A percentile compares a stretch with the other conserved stretches of the same genome.
Evolutionary conservation across 2,113 vertebrate genomes (phyloP).

Genomic region (Gallinago jamesoni): DNA sequence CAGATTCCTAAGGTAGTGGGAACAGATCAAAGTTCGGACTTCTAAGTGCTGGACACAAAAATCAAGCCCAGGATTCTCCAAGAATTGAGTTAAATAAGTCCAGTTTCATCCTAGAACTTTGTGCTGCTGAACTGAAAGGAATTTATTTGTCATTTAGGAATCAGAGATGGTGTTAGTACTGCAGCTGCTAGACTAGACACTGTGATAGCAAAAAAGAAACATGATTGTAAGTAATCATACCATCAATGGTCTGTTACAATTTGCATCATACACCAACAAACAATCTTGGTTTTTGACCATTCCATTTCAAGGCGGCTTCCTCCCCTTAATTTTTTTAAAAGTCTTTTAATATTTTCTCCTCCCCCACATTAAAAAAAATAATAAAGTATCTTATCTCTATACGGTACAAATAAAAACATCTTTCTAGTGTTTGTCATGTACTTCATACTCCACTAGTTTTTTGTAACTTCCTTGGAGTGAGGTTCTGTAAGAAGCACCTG

Average conservation of each 20-base stretch:
- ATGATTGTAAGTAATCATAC: background rate
- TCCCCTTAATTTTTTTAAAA: background rate
- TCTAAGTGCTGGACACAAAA: background rate
- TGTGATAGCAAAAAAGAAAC: background rate
- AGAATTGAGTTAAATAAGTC: background rate
- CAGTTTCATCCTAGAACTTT: background rate
- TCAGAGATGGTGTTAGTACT: background rate
- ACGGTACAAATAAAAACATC: background rate
- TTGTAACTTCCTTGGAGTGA: background rate
- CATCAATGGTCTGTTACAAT: background rate
- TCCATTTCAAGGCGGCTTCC: background rate
- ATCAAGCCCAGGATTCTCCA: background rate
- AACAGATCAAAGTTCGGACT: background rate
- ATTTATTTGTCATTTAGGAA: background rate
- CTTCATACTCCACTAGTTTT: background rate
- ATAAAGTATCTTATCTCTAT: background rate
- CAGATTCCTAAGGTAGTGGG: background rate
- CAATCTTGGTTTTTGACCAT: background rate
- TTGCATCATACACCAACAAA: background rate
- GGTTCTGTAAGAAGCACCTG: background rate
- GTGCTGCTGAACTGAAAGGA: background rate
- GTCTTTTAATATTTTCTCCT: background rate
- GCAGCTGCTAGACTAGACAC: background rate
- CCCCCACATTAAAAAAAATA: rapidly evolving
- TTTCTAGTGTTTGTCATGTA: background rate